Conservation (phyloP, 2,113 vertebrate species). For the Pedetes capensis region DNA sequence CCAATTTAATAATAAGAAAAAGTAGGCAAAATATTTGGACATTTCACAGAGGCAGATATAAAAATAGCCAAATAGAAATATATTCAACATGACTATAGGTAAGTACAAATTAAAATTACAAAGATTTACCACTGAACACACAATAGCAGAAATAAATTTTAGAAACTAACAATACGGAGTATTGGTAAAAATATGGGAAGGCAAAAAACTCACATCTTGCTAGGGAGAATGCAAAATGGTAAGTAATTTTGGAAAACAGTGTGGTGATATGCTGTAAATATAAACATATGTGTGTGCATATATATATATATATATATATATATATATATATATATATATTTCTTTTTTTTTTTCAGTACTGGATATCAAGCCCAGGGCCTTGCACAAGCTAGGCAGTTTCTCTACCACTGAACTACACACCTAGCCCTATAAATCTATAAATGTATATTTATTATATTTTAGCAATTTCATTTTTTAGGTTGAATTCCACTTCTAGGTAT, state of each 20-base stretch:
- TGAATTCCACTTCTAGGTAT: neutral
- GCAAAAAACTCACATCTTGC: neutral
- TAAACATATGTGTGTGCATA: too few relatives aligned
- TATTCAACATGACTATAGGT: neutral
- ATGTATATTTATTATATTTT: neutral
- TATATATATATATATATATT: too few relatives aligned
- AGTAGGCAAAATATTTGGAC: neutral
- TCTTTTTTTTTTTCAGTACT: too few relatives aligned
- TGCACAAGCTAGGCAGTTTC: too few relatives aligned
- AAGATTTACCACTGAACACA: neutral
- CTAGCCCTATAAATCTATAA: too few relatives aligned
- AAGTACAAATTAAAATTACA: neutral
- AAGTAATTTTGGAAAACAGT: neutral
- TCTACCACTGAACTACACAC: too few relatives aligned
- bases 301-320: too few relatives aligned
- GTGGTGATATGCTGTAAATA: neutral
- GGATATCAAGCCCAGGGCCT: too few relatives aligned
- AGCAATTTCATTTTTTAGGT: neutral
- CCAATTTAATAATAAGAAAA: neutral
- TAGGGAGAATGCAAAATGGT: neutral
- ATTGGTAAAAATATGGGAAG: neutral
- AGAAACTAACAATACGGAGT: neutral
- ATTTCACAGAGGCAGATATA: neutral
- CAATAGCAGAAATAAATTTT: neutral
- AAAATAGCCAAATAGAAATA: neutral